Conservation (phyloP, 1,140 invertebrate species). For the Rhopalosiphum maidis region DNA sequence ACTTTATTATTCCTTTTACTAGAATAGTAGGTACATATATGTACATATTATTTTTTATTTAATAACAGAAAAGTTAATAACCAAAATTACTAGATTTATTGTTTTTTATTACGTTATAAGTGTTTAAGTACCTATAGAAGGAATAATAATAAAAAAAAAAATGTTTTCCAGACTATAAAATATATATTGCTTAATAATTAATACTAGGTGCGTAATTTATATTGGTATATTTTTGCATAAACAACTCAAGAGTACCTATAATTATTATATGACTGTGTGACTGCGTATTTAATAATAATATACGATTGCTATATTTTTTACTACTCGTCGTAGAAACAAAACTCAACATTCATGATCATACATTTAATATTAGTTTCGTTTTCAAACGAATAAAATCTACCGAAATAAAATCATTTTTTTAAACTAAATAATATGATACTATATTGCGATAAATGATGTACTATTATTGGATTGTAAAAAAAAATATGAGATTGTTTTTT, state of each 20-base stretch:
- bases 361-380: background rate
- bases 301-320: background rate
- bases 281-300: background rate
- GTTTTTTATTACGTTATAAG: background rate
- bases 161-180: background rate
- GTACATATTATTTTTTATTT: background rate
- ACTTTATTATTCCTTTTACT: background rate
- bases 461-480: too few species aligned
- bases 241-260: background rate
- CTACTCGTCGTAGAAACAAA: background rate
- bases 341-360: background rate
- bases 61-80: background rate
- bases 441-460: background rate
- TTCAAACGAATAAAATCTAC: background rate
- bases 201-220: background rate
- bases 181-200: background rate
- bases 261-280: background rate
- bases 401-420: background rate
- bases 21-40: background rate
- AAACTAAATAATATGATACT: background rate
- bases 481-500: too few species aligned
- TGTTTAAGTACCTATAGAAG: background rate
- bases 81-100: background rate
- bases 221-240: background rate
- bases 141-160: background rate